Evolutionary conservation across 2,797 vertebrate genomes (phyloP).

Genomic region (Malacoctenus gilli): DNA sequence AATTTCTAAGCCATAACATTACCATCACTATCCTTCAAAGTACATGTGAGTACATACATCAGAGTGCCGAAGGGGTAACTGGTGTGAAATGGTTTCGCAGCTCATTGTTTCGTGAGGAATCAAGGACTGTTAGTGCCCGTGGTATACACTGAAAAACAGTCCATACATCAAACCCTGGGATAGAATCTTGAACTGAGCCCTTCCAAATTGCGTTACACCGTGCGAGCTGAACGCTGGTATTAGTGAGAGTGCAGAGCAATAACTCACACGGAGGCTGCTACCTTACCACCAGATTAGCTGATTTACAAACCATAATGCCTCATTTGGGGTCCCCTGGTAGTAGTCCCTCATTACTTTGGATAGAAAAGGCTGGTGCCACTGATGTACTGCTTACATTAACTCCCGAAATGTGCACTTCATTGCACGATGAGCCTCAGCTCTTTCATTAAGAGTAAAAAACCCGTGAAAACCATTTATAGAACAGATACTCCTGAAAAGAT

Average conservation of each 20-base stretch:
- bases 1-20: conserved; percentile 36
- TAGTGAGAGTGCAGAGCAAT: not conserved
- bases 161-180: conserved; percentile 16
- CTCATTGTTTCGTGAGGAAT: conserved; percentile 37
- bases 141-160: conserved; percentile 10
- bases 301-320: too few species aligned
- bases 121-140: not conserved
- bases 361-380: too few species aligned
- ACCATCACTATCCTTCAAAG: conserved; percentile 26
- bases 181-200: conserved; percentile 12
- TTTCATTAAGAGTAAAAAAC: too few species aligned
- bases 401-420: too few species aligned
- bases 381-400: too few species aligned
- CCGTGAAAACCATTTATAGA: too few species aligned
- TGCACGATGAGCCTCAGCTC: too few species aligned
- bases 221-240: not conserved
- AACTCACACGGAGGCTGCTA: not conserved
- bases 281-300: too few species aligned
- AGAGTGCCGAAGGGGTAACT: conserved; percentile 1
- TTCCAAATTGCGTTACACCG: conserved; percentile 9
- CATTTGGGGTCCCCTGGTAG: too few species aligned
- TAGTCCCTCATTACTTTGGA: too few species aligned
- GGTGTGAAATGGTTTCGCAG: conserved; percentile 13
- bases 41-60: conserved; percentile 11
- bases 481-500: too few species aligned